Base-by-base conservation (phyloP, 2,888 invertebrate genomes). In the Aethes cnicana region DNA sequence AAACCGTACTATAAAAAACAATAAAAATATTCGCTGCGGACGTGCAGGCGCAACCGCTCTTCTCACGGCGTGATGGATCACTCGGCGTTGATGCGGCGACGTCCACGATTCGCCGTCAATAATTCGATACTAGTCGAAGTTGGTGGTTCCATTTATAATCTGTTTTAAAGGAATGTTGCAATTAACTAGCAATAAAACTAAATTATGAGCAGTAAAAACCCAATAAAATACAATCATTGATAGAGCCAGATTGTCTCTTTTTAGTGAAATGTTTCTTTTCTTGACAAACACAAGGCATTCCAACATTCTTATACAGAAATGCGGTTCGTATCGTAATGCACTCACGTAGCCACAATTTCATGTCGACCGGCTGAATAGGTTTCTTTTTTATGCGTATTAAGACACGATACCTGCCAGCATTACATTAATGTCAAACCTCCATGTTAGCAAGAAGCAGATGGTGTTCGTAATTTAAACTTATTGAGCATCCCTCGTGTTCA, bases 41-140 rank as follows among this genome's bases (percentile, higher is more conserved):
- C 3, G 36, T 53, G 53, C 57, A 23, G 47, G 26, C 58, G 47
- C 48, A 32, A 53, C 50, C 66, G 65, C 66, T 66, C 64, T 72
- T 66, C 66, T 63, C 66, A 47, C 56, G 47, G 30, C 35, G 58
- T 74, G 75, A 77, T 72, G 67, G 63, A 74, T 70, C 63, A 62
- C 56, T 56, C 55, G 46, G 53, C 63, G 63, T 63, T 68, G 66
- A 71, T 66, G 68, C 55, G 62, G 54, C 58, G 61, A 63, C 56
- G 52, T 61, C 57, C 54, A 20, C 23, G 8, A 35, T 35, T 53
- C 33, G 32, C 17, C 23, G 39, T 35, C 39, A 39, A 52, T 49
- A 49, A 43, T 47, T 35, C 39, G 43, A 52, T 49, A 49, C 47
- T 47, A 49, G 35, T 30, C 33, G 26, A 26, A 21, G 23, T 25